These are phyloP conservation scores for Archocentrus centrarchus DNA, from an alignment of 2,113 vertebrate species.

Conservation along the genomic window DNA sequence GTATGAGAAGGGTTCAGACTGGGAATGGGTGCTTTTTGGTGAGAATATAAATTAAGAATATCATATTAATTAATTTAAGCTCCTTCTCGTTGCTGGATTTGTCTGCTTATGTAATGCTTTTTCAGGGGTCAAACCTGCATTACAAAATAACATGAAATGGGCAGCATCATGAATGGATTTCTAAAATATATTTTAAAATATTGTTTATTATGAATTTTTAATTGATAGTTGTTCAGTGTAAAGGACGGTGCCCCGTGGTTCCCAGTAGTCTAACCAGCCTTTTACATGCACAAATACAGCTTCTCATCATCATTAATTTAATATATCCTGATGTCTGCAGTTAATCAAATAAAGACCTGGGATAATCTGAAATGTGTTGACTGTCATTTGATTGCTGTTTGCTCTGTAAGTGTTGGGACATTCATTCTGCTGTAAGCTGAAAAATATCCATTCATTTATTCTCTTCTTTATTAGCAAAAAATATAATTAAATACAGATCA, in stretches of 20 bases:
- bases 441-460: background rate
- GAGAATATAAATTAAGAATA: background rate
- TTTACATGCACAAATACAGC: background rate
- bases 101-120: too few relatives aligned
- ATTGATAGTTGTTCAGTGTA: background rate
- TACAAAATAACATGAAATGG: too few relatives aligned
- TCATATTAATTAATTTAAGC: background rate
- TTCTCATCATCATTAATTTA: background rate
- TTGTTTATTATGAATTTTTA: background rate
- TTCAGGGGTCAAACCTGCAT: background rate
- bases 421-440: background rate
- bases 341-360: slow-evolving; percentile 3
- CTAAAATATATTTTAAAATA: background rate
- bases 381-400: too few relatives aligned
- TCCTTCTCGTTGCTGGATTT: background rate
- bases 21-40: background rate
- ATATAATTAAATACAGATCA: background rate
- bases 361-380: background rate
- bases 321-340: background rate
- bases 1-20: background rate
- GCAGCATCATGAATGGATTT: background rate
- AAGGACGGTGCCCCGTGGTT: background rate
- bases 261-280: background rate
- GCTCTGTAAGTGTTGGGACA: too few relatives aligned
- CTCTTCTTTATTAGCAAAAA: background rate